Percentiles rank a stretch among this genome's conserved stretches.
phyloP scores from a whole-genome alignment of 2,888 invertebrate species.

The Erebia aethiops region DNA sequence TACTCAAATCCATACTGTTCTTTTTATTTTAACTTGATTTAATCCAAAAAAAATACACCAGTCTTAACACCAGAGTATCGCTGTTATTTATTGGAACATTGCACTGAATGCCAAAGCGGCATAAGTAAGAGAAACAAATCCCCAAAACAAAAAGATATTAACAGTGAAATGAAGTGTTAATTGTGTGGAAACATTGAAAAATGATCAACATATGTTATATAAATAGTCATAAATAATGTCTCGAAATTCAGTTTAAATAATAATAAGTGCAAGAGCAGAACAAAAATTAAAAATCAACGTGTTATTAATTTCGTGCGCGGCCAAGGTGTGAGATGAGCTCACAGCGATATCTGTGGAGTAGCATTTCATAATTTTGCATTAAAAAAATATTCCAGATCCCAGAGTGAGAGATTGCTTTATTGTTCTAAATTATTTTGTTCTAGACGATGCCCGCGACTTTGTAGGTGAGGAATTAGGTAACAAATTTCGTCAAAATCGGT shows the following conservation, averaged over 20 bases:
- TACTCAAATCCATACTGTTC: too few species aligned
- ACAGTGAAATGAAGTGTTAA: conserved; percentile 81
- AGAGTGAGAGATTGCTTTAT: too few species aligned
- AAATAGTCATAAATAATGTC: conserved; percentile 81
- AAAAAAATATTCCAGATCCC: too few species aligned
- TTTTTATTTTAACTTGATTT: too few species aligned
- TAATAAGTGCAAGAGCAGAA: conserved; percentile 79
- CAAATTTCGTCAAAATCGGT: too few species aligned
- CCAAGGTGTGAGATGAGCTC: conserved; percentile 78
- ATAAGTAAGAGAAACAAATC: conserved; percentile 52
- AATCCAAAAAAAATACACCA: too few species aligned
- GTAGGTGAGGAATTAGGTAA: too few species aligned
- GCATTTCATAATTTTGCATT: conserved; percentile 26
- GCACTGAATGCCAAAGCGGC: conserved; percentile 28
- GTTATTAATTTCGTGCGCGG: conserved; percentile 79
- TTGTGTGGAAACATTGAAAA: conserved; percentile 82
- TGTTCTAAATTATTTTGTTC: too few species aligned
- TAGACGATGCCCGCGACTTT: too few species aligned
- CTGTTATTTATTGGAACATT: conserved; percentile 31
- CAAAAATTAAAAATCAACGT: conserved; percentile 80
- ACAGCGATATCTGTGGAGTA: conserved; percentile 55
- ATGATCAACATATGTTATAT: conserved; percentile 83
- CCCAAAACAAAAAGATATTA: conserved; percentile 70
- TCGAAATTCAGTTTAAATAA: conserved; percentile 82
- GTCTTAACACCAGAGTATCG: background rate